A percentile compares a stretch with the other conserved stretches of the same genome.
Evolutionary conservation across 2,797 vertebrate species (phyloP).

Genomic region (Esox masquinongy): DNA sequence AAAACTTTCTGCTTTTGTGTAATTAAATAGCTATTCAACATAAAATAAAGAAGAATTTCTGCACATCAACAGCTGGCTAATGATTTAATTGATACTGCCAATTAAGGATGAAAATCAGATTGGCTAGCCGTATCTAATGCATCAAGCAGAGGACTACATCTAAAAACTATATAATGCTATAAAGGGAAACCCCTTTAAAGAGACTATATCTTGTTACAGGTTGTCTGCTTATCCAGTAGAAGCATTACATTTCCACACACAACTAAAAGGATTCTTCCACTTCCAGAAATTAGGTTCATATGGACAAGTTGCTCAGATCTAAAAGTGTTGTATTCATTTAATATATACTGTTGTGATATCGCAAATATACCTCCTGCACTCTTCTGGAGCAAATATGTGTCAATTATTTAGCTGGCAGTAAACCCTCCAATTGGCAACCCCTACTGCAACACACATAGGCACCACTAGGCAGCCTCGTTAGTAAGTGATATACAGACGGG

Average conservation of each 20-base stretch:
- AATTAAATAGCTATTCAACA: constrained; percentile 35
- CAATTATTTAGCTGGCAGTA: background rate
- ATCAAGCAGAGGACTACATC: background rate
- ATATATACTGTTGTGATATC: background rate
- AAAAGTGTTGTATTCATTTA: background rate
- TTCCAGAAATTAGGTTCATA: background rate
- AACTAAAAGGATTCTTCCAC: background rate
- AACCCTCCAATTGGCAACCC: background rate
- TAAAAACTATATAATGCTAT: constrained; percentile 3
- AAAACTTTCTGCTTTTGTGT: constrained; percentile 23
- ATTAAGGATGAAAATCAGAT: constrained; percentile 35
- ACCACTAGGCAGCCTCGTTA: constrained; percentile 1
- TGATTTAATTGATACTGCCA: constrained; percentile 36
- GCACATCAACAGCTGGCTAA: constrained; percentile 21
- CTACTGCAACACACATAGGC: background rate
- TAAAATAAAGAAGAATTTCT: constrained; percentile 30
- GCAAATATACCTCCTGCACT: background rate
- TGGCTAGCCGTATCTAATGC: constrained; percentile 5
- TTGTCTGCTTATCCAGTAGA: too few relatives aligned
- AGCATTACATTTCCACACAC: too few relatives aligned
- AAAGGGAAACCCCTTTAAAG: background rate
- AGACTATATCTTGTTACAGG: background rate
- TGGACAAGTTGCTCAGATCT: background rate
- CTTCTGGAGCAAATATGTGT: background rate
- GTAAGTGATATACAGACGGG: background rate